Base-by-base conservation (phyloP, 2,888 invertebrate genomes). In the Coenonympha arcania region DNA sequence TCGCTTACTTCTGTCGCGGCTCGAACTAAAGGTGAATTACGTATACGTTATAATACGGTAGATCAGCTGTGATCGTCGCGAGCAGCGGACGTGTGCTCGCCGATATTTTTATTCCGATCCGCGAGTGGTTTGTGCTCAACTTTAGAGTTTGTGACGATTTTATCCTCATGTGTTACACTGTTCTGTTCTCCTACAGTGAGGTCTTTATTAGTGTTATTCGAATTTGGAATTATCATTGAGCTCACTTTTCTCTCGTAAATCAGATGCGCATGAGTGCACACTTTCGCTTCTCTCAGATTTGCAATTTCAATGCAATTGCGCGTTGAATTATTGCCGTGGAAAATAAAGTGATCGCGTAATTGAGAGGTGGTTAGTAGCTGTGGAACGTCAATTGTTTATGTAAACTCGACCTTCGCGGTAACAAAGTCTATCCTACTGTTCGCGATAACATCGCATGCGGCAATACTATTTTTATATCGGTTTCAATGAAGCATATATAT, bases 221-320 rank as follows among this genome's bases (percentile, higher is more conserved):
- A 8, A 20, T 61, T 73, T 45, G 11, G 13, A 20, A 15, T 37
- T 45, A 4, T 20, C 20, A 22, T 49, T 46, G 52, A 46, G 52
- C 52, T 55, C 46, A 52, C 54, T 55, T 52, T 52, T 52, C 54
- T 42, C 18, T 33, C 33, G 18, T 36, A 50, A 50, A 53, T 37
- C 37, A 70, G 79, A 81, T 77, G 77, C 78, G 79, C 79, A 71
- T 67, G 75, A 80, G 75, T 77, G 71, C 63, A 67, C 60, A 78
- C 80, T 83, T 83, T 83, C 80, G 71, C 73, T 70, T 62, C 59
- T 65, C 50, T 56, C 55, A 50, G 56, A 56, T 57, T 59, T 59
- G 54, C 55, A 53, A 50, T 53, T 50, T 43, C 36, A 48, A 50
- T 50, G 49, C 56, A 62, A 63, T 54, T 54, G 59, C 63, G 62